A percentile compares a stretch with the other conserved stretches of the same genome.
Conservation (phyloP, 2,888 invertebrate species). For the Protodeltote pygarga region DNA sequence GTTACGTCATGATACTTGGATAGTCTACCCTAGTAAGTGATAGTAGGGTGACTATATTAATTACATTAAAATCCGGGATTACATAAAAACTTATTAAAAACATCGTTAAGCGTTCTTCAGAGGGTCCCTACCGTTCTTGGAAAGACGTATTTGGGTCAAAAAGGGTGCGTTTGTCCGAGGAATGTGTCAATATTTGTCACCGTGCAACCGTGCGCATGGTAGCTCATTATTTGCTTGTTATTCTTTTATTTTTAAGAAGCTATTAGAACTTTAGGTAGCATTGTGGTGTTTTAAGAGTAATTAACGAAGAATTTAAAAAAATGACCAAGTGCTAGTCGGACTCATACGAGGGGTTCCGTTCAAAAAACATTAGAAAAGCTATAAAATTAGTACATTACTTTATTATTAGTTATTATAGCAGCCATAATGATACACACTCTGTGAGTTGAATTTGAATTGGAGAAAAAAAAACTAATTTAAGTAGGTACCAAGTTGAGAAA, state of each 20-base stretch:
- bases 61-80: slow-evolving; percentile 54
- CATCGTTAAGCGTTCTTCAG: slow-evolving; percentile 14
- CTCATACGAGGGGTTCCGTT: too few species aligned
- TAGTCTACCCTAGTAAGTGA: slow-evolving; percentile 13
- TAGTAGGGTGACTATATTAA: slow-evolving; percentile 41
- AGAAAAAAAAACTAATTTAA: too few species aligned
- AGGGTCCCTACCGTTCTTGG: slow-evolving; percentile 54
- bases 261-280: slow-evolving; percentile 38
- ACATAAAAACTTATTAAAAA: slow-evolving; percentile 30
- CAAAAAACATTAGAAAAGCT: too few species aligned
- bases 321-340: too few species aligned
- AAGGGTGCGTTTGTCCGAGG: slow-evolving; percentile 57
- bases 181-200: slow-evolving; percentile 72
- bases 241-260: slow-evolving; percentile 31
- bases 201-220: slow-evolving; percentile 39
- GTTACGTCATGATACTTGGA: too few species aligned
- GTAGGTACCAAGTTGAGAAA: too few species aligned
- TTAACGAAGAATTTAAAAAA: too few species aligned
- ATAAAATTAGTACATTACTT: too few species aligned
- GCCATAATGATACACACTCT: too few species aligned
- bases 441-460: too few species aligned
- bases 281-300: slow-evolving; percentile 26
- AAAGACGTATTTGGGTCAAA: slow-evolving; percentile 72
- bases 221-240: slow-evolving; percentile 33
- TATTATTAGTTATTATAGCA: too few species aligned